Evolutionary conservation across 2,888 invertebrate genomes (phyloP), one percentile per base, ranked within the genome.

Genomic region (Euplagia quadripunctaria): DNA sequence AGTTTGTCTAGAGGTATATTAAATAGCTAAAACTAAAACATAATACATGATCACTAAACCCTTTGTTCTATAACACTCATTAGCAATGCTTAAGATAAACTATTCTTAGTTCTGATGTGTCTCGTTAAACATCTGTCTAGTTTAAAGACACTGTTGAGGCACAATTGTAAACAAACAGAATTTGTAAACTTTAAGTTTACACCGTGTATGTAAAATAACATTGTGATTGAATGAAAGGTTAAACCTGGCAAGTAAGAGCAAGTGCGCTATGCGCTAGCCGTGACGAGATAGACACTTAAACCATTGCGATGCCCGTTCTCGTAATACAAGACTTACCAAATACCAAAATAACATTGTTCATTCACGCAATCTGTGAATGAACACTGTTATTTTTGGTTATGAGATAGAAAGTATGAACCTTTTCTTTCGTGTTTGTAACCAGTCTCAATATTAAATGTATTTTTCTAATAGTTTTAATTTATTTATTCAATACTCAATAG

Each of bases 261-360:
- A 46, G 20, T 46, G 14, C 43, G 65, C 65, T 65, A 65, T 46
- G 20, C 65, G 65, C n/a, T 20, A 12, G 65, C 65, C 65, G 65
- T 65, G 65, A 65, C 65, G 46, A 65, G 65, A 65, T 65, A 46
- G 46, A n/a, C 46, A 65, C 65, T 65, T 46, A 46, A 65, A 46
- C 12, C 46, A 64, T 46, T 64, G 43, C 46, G 64, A 43, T 64
- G 43, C 43, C 46, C 46, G 46, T 42, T 65, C 43, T 46, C 46
- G 46, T 65, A 65, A 65, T 46, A 64, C 64, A 64, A 64, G 43
- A 64, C n/a, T n/a, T n/a, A 55, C 55, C n/a, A 55, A 55, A 55
- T 55, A 55, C n/a, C 55, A 20, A 55, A 55, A 20, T 58, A 58
- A 20, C 20, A 20, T 11, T 58, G 12, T 20, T 20, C 58, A 58